A percentile compares a stretch with the other conserved stretches of the same genome.
Conservation (phyloP, 2,113 vertebrate species). For the Choloepus hoffmanni region DNA sequence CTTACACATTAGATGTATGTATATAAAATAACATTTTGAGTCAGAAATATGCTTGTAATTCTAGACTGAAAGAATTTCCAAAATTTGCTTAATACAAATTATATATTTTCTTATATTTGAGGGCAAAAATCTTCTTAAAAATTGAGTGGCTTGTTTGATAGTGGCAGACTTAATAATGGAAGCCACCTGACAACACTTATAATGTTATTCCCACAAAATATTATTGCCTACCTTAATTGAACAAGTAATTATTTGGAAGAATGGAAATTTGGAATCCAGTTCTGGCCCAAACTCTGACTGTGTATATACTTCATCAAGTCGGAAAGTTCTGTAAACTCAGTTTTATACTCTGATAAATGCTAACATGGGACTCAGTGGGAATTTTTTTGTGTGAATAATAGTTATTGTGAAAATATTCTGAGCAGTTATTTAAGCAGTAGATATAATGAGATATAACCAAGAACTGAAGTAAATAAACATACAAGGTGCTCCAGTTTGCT, state of each 20-base stretch:
- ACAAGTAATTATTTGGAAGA: slow-evolving; percentile 30
- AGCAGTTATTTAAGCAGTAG: not conserved
- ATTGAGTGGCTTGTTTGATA: not conserved
- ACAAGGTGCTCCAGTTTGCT: too few relatives aligned
- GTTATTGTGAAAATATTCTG: not conserved
- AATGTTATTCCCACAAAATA: not conserved
- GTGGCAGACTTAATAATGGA: not conserved
- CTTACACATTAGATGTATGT: not conserved
- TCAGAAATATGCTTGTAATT: slow-evolving; percentile 6
- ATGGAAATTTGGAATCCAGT: slow-evolving; percentile 1
- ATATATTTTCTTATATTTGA: not conserved
- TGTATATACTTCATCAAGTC: slow-evolving; percentile 10
- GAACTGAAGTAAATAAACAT: not conserved
- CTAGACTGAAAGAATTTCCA: not conserved
- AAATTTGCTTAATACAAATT: not conserved
- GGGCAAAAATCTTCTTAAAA: not conserved
- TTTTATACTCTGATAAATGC: not conserved
- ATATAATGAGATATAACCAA: not conserved
- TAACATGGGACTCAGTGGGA: not conserved
- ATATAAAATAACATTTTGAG: not conserved
- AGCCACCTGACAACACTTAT: not conserved
- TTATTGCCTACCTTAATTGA: not conserved
- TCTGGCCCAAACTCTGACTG: not conserved
- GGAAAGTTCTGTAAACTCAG: not conserved
- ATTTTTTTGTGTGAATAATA: not conserved